Conservation (phyloP, 2,888 invertebrate genomes). For the Nomada ruficornis region DNA sequence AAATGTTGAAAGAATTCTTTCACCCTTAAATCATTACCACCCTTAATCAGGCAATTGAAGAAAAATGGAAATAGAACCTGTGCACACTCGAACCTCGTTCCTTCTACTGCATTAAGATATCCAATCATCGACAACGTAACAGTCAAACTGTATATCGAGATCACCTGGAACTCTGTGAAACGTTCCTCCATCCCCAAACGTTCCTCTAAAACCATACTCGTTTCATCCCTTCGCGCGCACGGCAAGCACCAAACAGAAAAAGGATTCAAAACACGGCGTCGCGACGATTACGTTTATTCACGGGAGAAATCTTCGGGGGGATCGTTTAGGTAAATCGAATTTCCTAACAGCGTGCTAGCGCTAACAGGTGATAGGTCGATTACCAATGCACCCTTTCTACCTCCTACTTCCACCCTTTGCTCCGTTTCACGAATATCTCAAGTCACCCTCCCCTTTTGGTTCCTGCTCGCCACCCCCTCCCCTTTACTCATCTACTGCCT, state of each 20-base stretch:
- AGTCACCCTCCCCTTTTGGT: slow-evolving; percentile 19
- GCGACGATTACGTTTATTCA: slow-evolving; percentile 22
- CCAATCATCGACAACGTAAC: background rate
- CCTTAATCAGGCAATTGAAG: background rate
- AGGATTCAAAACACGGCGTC: background rate
- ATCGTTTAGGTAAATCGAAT: slow-evolving; percentile 66
- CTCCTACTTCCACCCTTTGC: slow-evolving; percentile 3
- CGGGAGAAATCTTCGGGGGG: slow-evolving; percentile 12
- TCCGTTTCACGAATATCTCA: slow-evolving; percentile 25
- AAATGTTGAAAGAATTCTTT: too few relatives aligned
- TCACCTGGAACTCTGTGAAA: background rate
- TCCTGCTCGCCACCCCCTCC: slow-evolving; percentile 22
- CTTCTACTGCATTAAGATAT: background rate
- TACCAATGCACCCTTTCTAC: slow-evolving; percentile 54
- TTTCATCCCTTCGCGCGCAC: background rate
- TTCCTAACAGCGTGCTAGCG: slow-evolving; percentile 59
- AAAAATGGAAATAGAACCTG: background rate
- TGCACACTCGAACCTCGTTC: background rate
- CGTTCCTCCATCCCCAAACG: background rate
- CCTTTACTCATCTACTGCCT: background rate
- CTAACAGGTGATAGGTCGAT: slow-evolving; percentile 67
- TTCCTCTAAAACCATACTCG: background rate
- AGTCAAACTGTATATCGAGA: background rate
- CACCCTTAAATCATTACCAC: too few relatives aligned
- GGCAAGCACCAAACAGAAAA: too few relatives aligned